Percentiles rank a stretch among this genome's conserved stretches.
Evolutionary conservation across 1,140 invertebrate species (phyloP).

Genomic region (Ephestia elutella): DNA sequence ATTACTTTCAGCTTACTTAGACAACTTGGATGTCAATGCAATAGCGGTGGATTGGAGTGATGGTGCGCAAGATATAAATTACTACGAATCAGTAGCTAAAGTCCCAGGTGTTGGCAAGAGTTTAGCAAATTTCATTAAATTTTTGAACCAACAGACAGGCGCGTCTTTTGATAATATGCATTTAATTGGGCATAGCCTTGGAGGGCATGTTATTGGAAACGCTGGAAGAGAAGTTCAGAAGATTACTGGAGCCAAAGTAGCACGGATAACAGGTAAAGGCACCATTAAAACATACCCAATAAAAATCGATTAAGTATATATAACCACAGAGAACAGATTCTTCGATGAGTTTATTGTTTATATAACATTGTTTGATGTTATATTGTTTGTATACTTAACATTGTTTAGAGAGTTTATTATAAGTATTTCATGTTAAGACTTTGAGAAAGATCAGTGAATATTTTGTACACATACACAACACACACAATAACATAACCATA

Average conservation of each 20-base stretch:
- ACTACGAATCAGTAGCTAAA: conserved; percentile 30
- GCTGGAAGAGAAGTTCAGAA: conserved; percentile 58
- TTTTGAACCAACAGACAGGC: conserved; percentile 31
- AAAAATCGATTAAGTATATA: too few relatives aligned
- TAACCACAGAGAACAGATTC: too few relatives aligned
- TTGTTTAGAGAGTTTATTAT: too few relatives aligned
- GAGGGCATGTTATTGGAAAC: conserved; percentile 91
- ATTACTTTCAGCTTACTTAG: conserved; percentile 10
- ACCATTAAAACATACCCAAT: too few relatives aligned
- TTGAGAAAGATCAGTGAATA: too few relatives aligned
- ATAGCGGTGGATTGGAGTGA: conserved; percentile 42
- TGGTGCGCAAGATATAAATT: conserved; percentile 26
- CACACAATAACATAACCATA: too few relatives aligned
- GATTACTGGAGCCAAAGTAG: conserved; percentile 4
- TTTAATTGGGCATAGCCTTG: conserved; percentile 88
- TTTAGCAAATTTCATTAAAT: conserved; percentile 57
- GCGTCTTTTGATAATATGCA: conserved; percentile 76
- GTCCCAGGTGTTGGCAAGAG: conserved; percentile 38
- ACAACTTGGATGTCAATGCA: conserved; percentile 32
- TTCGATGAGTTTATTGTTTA: too few relatives aligned
- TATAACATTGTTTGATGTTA: too few relatives aligned
- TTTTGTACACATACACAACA: too few relatives aligned
- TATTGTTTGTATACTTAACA: too few relatives aligned
- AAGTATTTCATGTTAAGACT: too few relatives aligned
- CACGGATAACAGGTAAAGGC: conserved; percentile 35